Evolutionary conservation across 2,888 invertebrate genomes (phyloP).

Genomic region (Liopterus haemorrhoidalis): DNA sequence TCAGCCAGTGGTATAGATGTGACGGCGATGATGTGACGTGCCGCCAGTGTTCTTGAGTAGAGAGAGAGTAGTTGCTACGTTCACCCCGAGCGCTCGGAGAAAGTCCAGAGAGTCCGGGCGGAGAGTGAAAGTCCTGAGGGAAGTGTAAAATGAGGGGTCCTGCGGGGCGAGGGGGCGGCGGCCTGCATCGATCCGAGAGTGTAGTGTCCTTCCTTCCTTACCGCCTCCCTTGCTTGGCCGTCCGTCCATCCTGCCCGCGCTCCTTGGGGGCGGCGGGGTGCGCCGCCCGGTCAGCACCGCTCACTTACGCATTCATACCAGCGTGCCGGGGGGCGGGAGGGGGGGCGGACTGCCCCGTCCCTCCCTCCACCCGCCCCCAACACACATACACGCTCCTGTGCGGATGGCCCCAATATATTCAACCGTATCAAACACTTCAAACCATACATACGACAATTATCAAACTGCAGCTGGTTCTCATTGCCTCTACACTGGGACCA

Average conservation of each 20-base stretch:
- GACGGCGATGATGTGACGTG: too few species aligned
- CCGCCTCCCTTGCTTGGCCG: constrained; percentile 1
- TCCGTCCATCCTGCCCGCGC: neutral
- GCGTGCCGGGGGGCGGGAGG: too few species aligned
- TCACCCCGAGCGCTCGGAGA: constrained; percentile 36
- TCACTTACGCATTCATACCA: constrained; percentile 21
- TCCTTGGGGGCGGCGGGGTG: neutral
- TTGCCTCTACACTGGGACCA: too few species aligned
- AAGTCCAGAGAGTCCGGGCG: constrained; percentile 35
- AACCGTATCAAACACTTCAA: too few species aligned
- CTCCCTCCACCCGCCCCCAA: too few species aligned
- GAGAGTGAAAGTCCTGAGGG: constrained; percentile 49
- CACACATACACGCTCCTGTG: too few species aligned
- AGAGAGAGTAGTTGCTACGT: neutral
- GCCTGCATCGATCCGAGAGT: constrained; percentile 42
- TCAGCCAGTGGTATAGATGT: too few species aligned
- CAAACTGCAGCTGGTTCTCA: too few species aligned
- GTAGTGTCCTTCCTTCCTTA: constrained; percentile 11
- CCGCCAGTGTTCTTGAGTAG: neutral
- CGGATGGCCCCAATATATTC: too few species aligned
- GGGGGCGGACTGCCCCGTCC: neutral
- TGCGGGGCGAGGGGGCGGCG: constrained; percentile 33
- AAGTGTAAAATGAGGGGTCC: constrained; percentile 45
- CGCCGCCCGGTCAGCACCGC: constrained; percentile 13
- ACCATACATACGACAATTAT: too few species aligned